A percentile compares a stretch with the other conserved stretches of the same genome.
phyloP scores from a whole-genome alignment of 2,113 vertebrate genomes.

The Hemiprocne comata region DNA sequence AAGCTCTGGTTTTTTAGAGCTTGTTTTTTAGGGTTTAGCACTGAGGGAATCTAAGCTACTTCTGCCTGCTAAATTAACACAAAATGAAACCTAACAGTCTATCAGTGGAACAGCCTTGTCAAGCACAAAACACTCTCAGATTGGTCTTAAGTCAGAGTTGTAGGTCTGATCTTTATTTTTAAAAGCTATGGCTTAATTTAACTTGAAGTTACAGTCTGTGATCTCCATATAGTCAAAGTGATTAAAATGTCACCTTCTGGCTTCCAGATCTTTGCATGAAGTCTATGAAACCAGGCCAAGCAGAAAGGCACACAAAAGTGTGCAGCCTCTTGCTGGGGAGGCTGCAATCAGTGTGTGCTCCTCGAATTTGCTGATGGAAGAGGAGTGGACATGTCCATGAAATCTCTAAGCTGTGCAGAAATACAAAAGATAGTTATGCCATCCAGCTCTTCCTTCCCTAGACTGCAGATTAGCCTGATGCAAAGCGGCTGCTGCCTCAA shows the following conservation, averaged over 20 bases:
- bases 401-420: background rate
- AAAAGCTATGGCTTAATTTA: background rate
- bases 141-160: background rate
- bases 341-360: background rate
- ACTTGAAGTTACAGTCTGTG: background rate
- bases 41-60: background rate
- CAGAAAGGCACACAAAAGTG: background rate
- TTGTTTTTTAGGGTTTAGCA: background rate
- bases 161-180: background rate
- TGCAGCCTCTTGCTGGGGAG: background rate
- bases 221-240: background rate
- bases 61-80: background rate
- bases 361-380: background rate
- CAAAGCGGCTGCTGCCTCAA: slow-evolving; percentile 1
- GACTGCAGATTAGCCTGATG: background rate
- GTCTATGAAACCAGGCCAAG: background rate
- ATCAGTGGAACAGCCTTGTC: background rate
- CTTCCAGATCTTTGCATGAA: background rate
- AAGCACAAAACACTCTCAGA: background rate
- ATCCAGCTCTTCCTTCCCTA: background rate
- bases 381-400: background rate
- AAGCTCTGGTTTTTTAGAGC: background rate
- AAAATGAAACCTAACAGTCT: background rate
- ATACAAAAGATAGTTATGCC: background rate
- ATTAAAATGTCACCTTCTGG: background rate